A percentile compares a stretch with the other conserved stretches of the same genome.
Conservation (phyloP, 2,113 vertebrate species). For the Eira barbara region DNA sequence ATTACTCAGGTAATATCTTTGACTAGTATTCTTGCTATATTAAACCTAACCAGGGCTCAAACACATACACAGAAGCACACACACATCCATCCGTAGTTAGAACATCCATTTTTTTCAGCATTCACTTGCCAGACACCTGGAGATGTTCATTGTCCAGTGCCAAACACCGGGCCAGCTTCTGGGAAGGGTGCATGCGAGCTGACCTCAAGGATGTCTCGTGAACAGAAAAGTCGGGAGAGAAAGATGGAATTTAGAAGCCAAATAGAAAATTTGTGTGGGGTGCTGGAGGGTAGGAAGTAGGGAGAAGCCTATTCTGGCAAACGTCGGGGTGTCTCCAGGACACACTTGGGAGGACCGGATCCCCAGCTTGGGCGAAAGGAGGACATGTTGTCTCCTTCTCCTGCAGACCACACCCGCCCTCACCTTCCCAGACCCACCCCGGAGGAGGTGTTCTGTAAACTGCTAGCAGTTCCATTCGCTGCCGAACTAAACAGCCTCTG, state of each 20-base stretch:
- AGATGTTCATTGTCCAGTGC: accelerated
- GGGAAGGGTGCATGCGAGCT: accelerated
- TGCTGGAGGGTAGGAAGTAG: accelerated
- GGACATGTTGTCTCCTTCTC: accelerated
- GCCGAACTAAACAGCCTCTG: background rate
- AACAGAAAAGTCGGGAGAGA: background rate
- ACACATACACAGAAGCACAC: background rate
- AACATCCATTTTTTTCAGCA: accelerated
- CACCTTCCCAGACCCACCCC: accelerated
- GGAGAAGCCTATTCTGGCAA: background rate
- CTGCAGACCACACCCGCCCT: accelerated
- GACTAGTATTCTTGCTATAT: background rate
- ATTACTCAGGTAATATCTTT: background rate
- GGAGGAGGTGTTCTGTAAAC: too few relatives aligned
- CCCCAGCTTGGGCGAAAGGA: accelerated
- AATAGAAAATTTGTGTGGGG: accelerated
- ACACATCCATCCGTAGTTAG: accelerated
- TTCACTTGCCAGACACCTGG: background rate
- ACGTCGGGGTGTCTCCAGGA: background rate
- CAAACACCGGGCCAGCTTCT: background rate
- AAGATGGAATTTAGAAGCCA: background rate
- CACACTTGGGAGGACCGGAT: accelerated
- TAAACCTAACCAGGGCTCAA: too few relatives aligned
- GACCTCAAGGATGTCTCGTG: accelerated
- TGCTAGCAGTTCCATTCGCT: accelerated